Evolutionary conservation across 2,113 vertebrate genomes (phyloP).

Genomic region (Hemiprocne comata): DNA sequence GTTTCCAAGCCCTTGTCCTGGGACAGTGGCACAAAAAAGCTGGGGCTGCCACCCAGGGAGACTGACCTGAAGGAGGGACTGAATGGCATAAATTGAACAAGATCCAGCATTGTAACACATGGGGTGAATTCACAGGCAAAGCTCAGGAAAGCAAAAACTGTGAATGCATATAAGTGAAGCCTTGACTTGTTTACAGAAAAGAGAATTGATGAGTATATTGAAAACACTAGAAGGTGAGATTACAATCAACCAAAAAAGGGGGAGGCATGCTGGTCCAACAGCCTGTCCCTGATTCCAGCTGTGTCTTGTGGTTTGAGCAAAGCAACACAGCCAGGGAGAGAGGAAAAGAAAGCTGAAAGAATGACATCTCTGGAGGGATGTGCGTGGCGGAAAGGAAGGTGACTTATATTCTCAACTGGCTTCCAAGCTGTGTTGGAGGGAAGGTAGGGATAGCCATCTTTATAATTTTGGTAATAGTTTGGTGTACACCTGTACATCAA

Average conservation of each 20-base stretch:
- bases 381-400: not conserved
- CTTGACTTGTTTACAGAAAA: not conserved
- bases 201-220: not conserved
- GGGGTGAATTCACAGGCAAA: not conserved
- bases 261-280: not conserved
- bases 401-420: not conserved
- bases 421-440: not conserved
- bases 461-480: not conserved
- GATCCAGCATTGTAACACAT: not conserved
- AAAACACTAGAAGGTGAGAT: not conserved
- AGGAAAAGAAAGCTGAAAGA: not conserved
- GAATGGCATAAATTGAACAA: not conserved
- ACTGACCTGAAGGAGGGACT: not conserved
- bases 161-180: not conserved
- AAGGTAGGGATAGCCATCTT: not conserved
- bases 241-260: not conserved
- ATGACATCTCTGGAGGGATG: not conserved
- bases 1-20: not conserved
- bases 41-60: not conserved
- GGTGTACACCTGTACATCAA: not conserved
- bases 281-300: not conserved
- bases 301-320: not conserved
- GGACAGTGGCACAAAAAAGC: not conserved
- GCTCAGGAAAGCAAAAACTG: not conserved
- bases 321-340: not conserved